Evolutionary conservation across 2,888 invertebrate genomes (phyloP).

Genomic region (Heliconius erato): DNA sequence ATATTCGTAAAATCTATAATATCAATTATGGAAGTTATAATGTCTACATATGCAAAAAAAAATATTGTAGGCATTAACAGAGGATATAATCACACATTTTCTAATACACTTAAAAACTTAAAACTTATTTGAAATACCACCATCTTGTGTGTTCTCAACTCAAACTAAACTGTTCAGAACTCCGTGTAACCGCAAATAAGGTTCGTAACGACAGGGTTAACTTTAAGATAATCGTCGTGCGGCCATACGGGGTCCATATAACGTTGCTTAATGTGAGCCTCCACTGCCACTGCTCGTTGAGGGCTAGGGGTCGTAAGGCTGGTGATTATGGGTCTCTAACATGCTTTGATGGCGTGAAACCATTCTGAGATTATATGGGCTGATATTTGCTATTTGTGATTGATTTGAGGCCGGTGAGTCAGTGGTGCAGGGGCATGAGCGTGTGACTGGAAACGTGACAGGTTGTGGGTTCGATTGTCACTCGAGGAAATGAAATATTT

Average conservation of each 20-base stretch:
- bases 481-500: too few relatives aligned
- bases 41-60: too few relatives aligned
- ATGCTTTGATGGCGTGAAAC: constrained; percentile 48
- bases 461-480: too few relatives aligned
- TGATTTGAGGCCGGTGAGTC: too few relatives aligned
- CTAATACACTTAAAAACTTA: neutral
- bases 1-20: too few relatives aligned
- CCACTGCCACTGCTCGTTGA: constrained; percentile 64
- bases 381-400: constrained; percentile 36
- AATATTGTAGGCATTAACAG: too few relatives aligned
- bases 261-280: constrained; percentile 76
- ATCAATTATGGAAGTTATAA: too few relatives aligned
- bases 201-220: constrained; percentile 79
- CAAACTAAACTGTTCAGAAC: constrained; percentile 50
- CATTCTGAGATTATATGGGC: constrained; percentile 46
- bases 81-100: neutral
- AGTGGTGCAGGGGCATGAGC: too few relatives aligned
- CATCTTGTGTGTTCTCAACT: constrained; percentile 42
- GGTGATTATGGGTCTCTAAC: constrained; percentile 64
- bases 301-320: constrained; percentile 63
- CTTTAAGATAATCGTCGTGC: constrained; percentile 78
- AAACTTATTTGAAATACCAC: neutral
- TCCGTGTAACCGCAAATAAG: constrained; percentile 76
- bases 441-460: too few relatives aligned
- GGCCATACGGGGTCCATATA: constrained; percentile 69